Base-by-base conservation (phyloP, 2,797 vertebrate species). In the Limnodromus scolopaceus region DNA sequence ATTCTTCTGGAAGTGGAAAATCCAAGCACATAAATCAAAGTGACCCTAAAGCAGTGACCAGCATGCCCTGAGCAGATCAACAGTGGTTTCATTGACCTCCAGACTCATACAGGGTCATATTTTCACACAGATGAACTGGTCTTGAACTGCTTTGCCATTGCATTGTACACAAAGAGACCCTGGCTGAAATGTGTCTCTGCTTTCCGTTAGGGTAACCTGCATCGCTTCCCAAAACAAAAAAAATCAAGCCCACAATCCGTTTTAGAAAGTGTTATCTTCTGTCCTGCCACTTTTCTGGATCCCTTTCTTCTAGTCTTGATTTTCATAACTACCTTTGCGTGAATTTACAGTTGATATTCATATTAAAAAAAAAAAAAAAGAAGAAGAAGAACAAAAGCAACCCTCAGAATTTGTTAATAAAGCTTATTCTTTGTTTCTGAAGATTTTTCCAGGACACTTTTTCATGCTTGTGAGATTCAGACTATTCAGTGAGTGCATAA, bases 51-150 rank as follows among this genome's bases (percentile, higher is more conserved):
- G 96, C 92, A 94, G 80, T 89, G 92, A 96, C 93, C 93, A 96
- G 93, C 88, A 95, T 95, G 93, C 95, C 93, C 95, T 84, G 70
- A 96, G 90, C 90, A 94, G 90, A 93, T 84, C 96, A 95, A 74
- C 95, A 92, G 94, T 95, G 96, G 95, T 94, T 94, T 96, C 83
- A 80, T 15, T 96, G 93, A 96, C 95, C 93, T 95, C 77, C 51
- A 82, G 89, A 74, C 91, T 95, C 89, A 82, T 77, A 79, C 58
- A 88, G 87, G 92, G 93, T 97, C 96, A 96, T 95, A 96, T 97
- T 96, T 96, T 97, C 94, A 96, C 94, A 93, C 93, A 97, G 93
- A 95, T 97, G 92, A 97, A 96, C 97, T 93, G 95, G 92, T 97
- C 87, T 91, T 97, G 96, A 96, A 97, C 96, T 95, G 94, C 90